Percentiles rank a stretch among this genome's conserved stretches.
These are phyloP conservation scores for Rotaria magnacalcarata DNA, from an alignment of 2,888 invertebrate species.

Conservation along the genomic window DNA sequence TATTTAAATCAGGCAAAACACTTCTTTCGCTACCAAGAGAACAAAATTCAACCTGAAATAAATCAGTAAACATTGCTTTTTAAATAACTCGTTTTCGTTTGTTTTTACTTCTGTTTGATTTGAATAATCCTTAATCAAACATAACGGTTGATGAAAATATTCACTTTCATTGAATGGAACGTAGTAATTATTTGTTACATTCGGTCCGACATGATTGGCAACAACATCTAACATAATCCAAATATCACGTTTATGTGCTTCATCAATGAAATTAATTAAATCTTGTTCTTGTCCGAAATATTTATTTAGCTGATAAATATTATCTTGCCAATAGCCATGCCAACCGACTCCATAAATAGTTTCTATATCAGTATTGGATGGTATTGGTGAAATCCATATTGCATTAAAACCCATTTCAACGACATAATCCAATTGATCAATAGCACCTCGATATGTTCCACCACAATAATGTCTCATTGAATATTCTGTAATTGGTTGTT, in stretches of 20 bases:
- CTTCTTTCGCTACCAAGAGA: slow-evolving; percentile 47
- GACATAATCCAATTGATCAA: slow-evolving; percentile 49
- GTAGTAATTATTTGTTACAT: slow-evolving; percentile 47
- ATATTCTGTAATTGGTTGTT: slow-evolving; percentile 45
- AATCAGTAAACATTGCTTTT: background rate
- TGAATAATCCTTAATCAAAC: slow-evolving; percentile 48
- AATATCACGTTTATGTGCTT: slow-evolving; percentile 49
- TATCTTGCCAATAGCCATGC: slow-evolving; percentile 50
- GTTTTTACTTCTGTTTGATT: slow-evolving; percentile 48
- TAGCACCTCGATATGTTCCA: slow-evolving; percentile 49
- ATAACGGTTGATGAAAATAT: slow-evolving; percentile 49
- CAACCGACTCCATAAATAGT: slow-evolving; percentile 47
- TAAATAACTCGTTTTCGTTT: slow-evolving; percentile 14
- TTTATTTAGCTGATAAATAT: slow-evolving; percentile 48
- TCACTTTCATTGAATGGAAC: slow-evolving; percentile 48
- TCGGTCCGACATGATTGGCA: slow-evolving; percentile 50
- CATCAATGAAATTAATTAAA: slow-evolving; percentile 48
- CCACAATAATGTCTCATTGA: slow-evolving; percentile 49
- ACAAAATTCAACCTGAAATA: slow-evolving; percentile 49
- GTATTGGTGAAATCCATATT: slow-evolving; percentile 50
- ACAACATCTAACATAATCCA: slow-evolving; percentile 51
- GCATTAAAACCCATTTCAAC: slow-evolving; percentile 49
- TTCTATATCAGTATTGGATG: slow-evolving; percentile 47
- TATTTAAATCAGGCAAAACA: slow-evolving; percentile 49
- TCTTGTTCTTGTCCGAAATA: slow-evolving; percentile 49